Conservation (phyloP, 2,797 vertebrate species). For the Apodemus agrarius region DNA sequence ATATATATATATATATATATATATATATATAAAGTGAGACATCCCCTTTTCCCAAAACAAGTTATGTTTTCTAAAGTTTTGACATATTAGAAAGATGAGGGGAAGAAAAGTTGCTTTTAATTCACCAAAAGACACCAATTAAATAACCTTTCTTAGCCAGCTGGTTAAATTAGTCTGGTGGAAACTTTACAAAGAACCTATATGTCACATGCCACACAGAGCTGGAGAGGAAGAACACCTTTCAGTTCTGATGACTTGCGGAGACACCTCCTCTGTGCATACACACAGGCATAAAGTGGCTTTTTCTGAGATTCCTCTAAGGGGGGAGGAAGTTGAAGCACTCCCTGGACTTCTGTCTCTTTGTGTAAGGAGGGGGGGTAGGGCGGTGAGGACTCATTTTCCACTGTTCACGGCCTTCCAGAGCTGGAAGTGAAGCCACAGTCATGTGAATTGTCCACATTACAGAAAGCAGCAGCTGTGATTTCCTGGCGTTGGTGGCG, state of each 20-base stretch:
- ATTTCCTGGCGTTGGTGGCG: conserved; percentile 73
- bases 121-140: conserved; percentile 42
- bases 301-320: conserved; percentile 54
- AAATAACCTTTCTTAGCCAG: background rate
- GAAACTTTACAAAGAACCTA: conserved; percentile 21
- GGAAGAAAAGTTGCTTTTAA: conserved; percentile 22
- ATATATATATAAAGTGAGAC: background rate
- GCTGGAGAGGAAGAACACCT: background rate
- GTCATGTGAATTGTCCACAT: conserved; percentile 59
- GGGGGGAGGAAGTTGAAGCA: conserved; percentile 4
- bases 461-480: conserved; percentile 44
- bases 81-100: background rate
- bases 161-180: background rate
- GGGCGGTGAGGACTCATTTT: background rate
- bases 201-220: background rate
- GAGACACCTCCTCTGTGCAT: background rate
- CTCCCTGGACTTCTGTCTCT: conserved; percentile 32
- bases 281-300: background rate
- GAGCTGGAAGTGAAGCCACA: conserved; percentile 63
- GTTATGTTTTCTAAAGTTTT: conserved; percentile 25
- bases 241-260: background rate
- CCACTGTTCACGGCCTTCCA: background rate
- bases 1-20: no score
- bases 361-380: background rate
- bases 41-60: background rate